Evolutionary conservation across 2,888 invertebrate species (phyloP), one percentile per base, ranked within the genome.

Genomic region (Litoditis marina): DNA sequence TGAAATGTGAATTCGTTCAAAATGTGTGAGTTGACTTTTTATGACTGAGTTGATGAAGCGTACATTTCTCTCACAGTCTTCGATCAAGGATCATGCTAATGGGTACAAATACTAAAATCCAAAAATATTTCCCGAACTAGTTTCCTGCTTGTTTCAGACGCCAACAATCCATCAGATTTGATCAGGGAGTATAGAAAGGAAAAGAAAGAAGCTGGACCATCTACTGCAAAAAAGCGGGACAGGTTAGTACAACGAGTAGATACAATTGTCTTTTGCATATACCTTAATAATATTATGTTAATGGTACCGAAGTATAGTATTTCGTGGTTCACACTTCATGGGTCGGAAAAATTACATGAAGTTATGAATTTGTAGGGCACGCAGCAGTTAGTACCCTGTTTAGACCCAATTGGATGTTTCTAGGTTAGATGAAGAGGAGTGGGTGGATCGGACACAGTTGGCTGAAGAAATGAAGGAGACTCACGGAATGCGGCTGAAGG

Each of bases 161-260:
- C 76, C 3, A 81, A 82, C 59, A 80, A 80, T 56, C 81, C 82
- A 8, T 82, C 80, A 16, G 80, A 80, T 59, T 59, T 81, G 44
- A 74, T 82, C 54, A 76, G 74, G 63, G 73, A 77, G 47, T 52
- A 73, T 13, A 66, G 74, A 19, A 69, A 67, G 42, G 66, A 47
- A 60, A 63, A 47, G 62, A 44, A 49, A 19, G 59, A 60, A 27
- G 54, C 50, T 6, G 58, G 55, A 28, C 42, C 61, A 13, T 46
- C 46, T 19, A 59, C 51, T 49, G 31, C 46, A 32, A 51, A 58
- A 25, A 65, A 62, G 31, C 53, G 39, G 27, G 34, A 62, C 42
- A 58, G 60, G 44, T n/a, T n/a, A n/a, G n/a, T n/a, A n/a, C n/a
- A n/a, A n/a, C n/a, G n/a, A n/a, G n/a, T n/a, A n/a, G n/a, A n/a